phyloP scores from a whole-genome alignment of 2,113 vertebrate species.

The Nematolebias whitei region DNA sequence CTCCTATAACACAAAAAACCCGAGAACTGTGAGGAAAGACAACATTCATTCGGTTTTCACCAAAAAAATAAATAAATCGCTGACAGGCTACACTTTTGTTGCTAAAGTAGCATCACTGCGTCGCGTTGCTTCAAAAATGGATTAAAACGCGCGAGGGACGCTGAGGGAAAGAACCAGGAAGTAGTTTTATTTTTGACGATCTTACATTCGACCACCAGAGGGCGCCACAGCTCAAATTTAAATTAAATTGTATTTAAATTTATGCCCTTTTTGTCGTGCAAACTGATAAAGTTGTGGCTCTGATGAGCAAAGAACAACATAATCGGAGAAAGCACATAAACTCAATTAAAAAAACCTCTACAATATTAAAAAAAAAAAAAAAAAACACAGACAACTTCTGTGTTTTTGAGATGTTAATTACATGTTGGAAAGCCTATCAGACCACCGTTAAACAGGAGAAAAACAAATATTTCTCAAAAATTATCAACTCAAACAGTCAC shows the following conservation, averaged over 20 bases:
- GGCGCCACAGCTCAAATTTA: background rate
- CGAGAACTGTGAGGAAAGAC: background rate
- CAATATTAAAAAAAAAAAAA: too few relatives aligned
- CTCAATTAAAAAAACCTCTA: too few relatives aligned
- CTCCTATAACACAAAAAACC: fast-evolving
- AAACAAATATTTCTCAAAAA: too few relatives aligned
- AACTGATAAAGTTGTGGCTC: too few relatives aligned
- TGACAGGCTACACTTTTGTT: fast-evolving
- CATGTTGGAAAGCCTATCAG: too few relatives aligned
- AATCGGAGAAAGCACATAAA: too few relatives aligned
- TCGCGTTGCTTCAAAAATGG: fast-evolving
- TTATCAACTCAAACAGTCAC: too few relatives aligned
- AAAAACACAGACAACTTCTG: too few relatives aligned
- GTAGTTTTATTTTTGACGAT: background rate
- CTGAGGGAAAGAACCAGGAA: conserved; percentile 30
- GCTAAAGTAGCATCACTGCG: background rate
- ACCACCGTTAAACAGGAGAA: too few relatives aligned
- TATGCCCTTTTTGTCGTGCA: too few relatives aligned
- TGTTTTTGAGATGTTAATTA: too few relatives aligned
- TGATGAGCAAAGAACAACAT: too few relatives aligned
- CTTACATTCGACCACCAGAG: conserved; percentile 5
- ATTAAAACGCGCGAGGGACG: background rate
- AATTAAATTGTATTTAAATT: background rate
- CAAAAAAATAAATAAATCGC: background rate
- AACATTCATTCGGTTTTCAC: background rate